phyloP scores from a whole-genome alignment of 1,140 invertebrate species.

The Ditylenchus dipsaci region DNA sequence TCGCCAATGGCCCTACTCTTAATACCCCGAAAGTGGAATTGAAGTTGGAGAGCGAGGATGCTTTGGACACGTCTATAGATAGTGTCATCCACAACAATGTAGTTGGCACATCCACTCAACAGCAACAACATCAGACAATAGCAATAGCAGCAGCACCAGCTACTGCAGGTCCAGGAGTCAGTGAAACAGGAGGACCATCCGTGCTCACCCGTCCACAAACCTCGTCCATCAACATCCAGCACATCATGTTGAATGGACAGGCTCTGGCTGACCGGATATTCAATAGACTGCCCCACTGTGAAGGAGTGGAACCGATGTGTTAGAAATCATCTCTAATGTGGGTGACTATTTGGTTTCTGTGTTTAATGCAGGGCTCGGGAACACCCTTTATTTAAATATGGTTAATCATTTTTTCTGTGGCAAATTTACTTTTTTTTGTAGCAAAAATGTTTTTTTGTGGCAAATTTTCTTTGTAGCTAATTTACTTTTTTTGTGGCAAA shows the following conservation, averaged over 20 bases:
- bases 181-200: neutral
- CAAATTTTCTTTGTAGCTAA: too few relatives aligned
- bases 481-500: too few relatives aligned
- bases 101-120: neutral
- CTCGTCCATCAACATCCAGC: slow-evolving; percentile 17
- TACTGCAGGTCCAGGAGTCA: neutral
- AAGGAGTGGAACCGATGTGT: slow-evolving; percentile 33
- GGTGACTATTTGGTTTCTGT: too few relatives aligned
- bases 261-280: slow-evolving; percentile 21
- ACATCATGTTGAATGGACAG: slow-evolving; percentile 35
- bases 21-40: too few relatives aligned
- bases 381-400: too few relatives aligned
- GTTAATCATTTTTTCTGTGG: too few relatives aligned
- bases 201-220: neutral
- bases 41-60: too few relatives aligned
- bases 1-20: too few relatives aligned
- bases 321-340: slow-evolving; percentile 33
- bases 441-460: too few relatives aligned
- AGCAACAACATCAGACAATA: neutral
- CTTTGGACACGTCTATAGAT: neutral
- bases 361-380: too few relatives aligned
- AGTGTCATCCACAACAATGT: neutral
- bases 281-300: slow-evolving; percentile 31
- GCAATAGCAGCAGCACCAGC: neutral
- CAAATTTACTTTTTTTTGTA: too few relatives aligned